A percentile compares a stretch with the other conserved stretches of the same genome.
Evolutionary conservation across 2,888 invertebrate genomes (phyloP).

Genomic region (Lordiphosa fenestrarum): DNA sequence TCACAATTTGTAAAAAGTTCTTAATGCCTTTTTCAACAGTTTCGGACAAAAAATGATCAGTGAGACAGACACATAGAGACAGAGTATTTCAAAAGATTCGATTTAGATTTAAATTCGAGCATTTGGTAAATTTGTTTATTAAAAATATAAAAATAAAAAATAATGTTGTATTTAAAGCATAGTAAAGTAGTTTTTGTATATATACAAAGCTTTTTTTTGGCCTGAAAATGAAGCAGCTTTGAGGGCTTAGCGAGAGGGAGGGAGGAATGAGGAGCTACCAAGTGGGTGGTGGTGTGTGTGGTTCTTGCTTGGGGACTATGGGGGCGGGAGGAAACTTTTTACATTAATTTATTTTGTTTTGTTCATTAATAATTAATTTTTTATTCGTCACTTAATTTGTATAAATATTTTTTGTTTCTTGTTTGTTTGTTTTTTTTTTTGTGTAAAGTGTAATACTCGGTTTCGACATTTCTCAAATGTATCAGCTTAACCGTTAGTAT

Average conservation of each 20-base stretch:
- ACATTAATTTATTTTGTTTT: constrained; percentile 45
- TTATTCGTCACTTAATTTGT: constrained; percentile 12
- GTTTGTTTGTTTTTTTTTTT: constrained; percentile 26
- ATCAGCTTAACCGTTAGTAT: too few species aligned
- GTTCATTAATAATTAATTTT: too few species aligned
- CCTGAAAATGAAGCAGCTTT: constrained; percentile 48
- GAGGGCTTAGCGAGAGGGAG: constrained; percentile 16
- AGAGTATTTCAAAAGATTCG: constrained; percentile 17
- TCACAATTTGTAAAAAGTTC: constrained; percentile 77
- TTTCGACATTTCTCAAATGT: constrained; percentile 40
- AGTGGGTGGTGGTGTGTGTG: constrained; percentile 19
- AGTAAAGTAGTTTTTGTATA: constrained; percentile 51
- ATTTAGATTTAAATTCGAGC: constrained; percentile 56
- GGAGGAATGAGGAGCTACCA: constrained; percentile 17
- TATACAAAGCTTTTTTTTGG: constrained; percentile 54
- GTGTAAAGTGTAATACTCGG: constrained; percentile 52
- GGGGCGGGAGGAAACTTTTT: constrained; percentile 50
- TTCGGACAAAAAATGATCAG: constrained; percentile 28
- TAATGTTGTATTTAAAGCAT: constrained; percentile 48
- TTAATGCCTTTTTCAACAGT: constrained; percentile 60
- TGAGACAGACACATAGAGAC: constrained; percentile 24
- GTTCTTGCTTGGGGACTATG: constrained; percentile 16
- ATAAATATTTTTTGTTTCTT: constrained; percentile 34
- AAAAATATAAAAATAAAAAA: constrained; percentile 9
- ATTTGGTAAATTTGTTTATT: constrained; percentile 32